Evolutionary conservation across 2,888 invertebrate genomes (phyloP), one percentile per base, ranked within the genome.

Genomic region (Petrolisthes cinctipes): DNA sequence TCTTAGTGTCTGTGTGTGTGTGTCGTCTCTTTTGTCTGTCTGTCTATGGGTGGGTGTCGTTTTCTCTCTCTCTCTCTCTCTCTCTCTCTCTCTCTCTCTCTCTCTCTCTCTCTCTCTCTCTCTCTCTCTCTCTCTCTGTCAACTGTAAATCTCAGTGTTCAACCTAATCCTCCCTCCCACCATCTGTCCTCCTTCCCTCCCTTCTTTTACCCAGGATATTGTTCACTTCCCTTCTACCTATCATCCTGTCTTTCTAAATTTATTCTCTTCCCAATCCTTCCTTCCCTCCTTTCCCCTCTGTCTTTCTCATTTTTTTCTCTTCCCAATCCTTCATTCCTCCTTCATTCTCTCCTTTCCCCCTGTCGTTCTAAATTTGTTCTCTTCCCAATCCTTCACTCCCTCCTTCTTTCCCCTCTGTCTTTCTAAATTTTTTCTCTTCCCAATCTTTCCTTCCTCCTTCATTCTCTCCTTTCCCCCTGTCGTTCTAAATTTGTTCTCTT

Each of bases 1-100:
- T n/a, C n/a, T n/a, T n/a, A n/a, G 5, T 37, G 68, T 81, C 17
- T 37, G 68, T 82, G 17, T 66, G 68, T 81, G 57, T 66, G 68
- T 81, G 57, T 81, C 3, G 54, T 78, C 53, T 78, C 17, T 37
- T 53, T 0, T 53, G 37, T 78, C 1, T 37, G 37, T 37, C 37
- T 2, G 37, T 37, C 37, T 37, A 2, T 37, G 37, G 0, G 37
- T 37, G 2, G 0, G 37, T 37, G 37, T 37, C 37, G 2, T 37
- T 1, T 37, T 37, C 37, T 37, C 37, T 37, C 37, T 37, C 37
- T 37, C n/a, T 37, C 37, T 37, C 37, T 37, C 37, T 37, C 37
- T 37, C 37, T 37, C 37, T 37, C 37, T 37, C 37, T 37, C n/a
- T 37, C 37, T 37, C 37, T 37, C 37, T 37, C 37, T 37, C n/a